Conservation (phyloP, 2,113 vertebrate species). For the pig (Sus scrofa) region DNA sequence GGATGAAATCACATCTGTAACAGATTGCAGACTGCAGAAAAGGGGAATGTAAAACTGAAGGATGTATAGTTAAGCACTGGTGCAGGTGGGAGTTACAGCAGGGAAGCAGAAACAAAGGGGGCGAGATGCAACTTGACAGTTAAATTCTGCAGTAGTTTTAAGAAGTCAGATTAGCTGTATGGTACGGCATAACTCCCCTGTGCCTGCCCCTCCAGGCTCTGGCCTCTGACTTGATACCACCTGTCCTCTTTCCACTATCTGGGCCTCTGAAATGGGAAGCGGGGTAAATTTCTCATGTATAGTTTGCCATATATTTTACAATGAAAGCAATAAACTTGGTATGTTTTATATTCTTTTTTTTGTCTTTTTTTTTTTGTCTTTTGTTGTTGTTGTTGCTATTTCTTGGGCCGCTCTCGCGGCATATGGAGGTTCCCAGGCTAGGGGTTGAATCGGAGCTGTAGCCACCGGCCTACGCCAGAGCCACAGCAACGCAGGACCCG, state of each 20-base stretch:
- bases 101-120: not conserved
- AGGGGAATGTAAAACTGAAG: not conserved
- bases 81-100: not conserved
- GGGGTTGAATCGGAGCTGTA: too few species aligned
- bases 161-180: not conserved
- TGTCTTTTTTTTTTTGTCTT: too few species aligned
- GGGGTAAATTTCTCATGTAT: not conserved
- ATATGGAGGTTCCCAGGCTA: too few species aligned
- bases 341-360: constrained; percentile 52
- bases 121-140: not conserved
- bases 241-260: not conserved
- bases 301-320: not conserved
- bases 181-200: not conserved
- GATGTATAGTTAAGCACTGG: not conserved
- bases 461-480: too few species aligned
- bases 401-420: too few species aligned
- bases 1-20: not conserved
- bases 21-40: not conserved
- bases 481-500: too few species aligned
- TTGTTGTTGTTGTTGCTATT: too few species aligned
- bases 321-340: not conserved
- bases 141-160: not conserved
- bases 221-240: not conserved
- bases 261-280: constrained; percentile 15
- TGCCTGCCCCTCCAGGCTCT: not conserved